Evolutionary conservation across 1,140 invertebrate genomes (phyloP).

Genomic region (Zaprionus ornatus): DNA sequence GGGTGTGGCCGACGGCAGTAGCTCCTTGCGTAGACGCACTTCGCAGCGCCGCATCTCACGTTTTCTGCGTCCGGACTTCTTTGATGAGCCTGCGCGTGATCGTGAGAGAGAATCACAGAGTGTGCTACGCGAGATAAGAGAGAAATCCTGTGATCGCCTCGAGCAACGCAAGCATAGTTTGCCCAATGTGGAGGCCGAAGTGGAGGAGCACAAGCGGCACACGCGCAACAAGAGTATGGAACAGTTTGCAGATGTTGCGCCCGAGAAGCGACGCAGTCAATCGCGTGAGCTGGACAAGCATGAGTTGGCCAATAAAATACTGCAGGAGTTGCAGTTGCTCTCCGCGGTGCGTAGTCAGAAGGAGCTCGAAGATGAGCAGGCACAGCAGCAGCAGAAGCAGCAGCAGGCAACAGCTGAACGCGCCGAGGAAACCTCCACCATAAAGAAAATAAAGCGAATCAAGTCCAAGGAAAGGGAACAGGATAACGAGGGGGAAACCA

Average conservation of each 20-base stretch:
- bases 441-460: conserved; percentile 78
- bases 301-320: conserved; percentile 75
- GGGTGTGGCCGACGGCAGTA: conserved; percentile 51
- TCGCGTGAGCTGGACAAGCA: conserved; percentile 70
- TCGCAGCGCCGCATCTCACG: conserved; percentile 87
- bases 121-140: conserved; percentile 87
- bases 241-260: conserved; percentile 36
- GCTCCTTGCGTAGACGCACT: conserved; percentile 83
- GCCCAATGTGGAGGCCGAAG: conserved; percentile 55
- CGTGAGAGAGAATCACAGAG: conserved; percentile 87
- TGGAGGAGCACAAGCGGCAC: conserved; percentile 46
- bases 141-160: conserved; percentile 84
- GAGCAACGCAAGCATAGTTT: conserved; percentile 69
- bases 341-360: conserved; percentile 61
- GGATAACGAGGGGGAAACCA: conserved; percentile 23
- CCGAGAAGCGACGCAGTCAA: conserved; percentile 49
- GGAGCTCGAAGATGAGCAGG: conserved; percentile 44
- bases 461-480: conserved; percentile 65
- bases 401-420: conserved; percentile 15
- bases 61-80: conserved; percentile 91
- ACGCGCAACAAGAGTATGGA: conserved; percentile 79
- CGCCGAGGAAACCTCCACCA: conserved; percentile 66
- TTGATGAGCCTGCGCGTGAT: conserved; percentile 87
- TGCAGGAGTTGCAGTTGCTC: conserved; percentile 76
- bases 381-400: neutral